Base-by-base conservation (phyloP, 2,888 invertebrate genomes). In the Ptychoptera albimana region DNA sequence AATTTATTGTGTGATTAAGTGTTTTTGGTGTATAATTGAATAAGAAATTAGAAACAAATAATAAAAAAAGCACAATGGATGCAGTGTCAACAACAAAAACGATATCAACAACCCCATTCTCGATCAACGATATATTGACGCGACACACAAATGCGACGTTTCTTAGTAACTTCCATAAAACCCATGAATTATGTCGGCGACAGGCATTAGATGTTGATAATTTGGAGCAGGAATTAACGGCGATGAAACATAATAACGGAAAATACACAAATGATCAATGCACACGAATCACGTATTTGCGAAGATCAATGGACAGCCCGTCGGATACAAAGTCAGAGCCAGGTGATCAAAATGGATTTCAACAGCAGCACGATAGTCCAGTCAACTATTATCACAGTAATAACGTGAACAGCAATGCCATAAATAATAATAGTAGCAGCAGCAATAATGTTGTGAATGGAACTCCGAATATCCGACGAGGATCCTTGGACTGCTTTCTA, bases 71-170 rank as follows among this genome's bases (percentile, higher is more conserved):
- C 35, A 44, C 40, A 44, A 49, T 49, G 51, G 48, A 50, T 10
- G 45, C 42, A 11, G 35, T 47, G 14, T 35, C 41, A 16, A 37
- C 47, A 16, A 52, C 59, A 12, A 59, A 56, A 49, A 63, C 62
- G 52, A 56, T 56, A 31, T 55, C 63, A 2, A 67, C 71, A 9
- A 81, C 80, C 9, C 80, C 81, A 32, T 81, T 81, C 62, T 80
- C 79, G 9, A 81, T 81, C 45, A 79, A 80, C 53, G 80, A 81
- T 55, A 81, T 81, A 58, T 61, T 81, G 55, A 76, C 75, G n/a
- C 57, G 64, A 37, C 60, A 56, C 37, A 61, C 58, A 44, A 56
- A 53, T 6, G 50, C 53, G 39, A 36, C 43, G 12, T 39, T 39
- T 30, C 39, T 38, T n/a, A 13, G 16, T 8, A 15, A 34, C 11